Evolutionary conservation across 2,797 vertebrate genomes (phyloP).

Genomic region (Hoplostethus mediterraneus): DNA sequence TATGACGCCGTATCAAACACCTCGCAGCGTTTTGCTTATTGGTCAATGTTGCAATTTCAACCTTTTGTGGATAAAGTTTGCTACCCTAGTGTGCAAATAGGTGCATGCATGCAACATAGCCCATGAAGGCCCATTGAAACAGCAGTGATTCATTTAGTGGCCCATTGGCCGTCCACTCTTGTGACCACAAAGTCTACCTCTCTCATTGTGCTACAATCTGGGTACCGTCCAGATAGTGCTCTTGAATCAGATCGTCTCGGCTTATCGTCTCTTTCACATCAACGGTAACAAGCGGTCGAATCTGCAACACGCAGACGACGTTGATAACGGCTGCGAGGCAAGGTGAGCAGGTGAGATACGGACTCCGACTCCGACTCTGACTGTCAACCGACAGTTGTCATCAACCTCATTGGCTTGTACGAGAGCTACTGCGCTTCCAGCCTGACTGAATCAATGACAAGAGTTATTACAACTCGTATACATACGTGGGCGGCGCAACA

Average conservation of each 20-base stretch:
- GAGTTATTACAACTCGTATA: constrained; percentile 21
- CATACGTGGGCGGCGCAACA: constrained; percentile 22
- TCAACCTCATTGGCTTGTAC: neutral
- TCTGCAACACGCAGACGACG: no score
- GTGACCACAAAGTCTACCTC: constrained; percentile 40
- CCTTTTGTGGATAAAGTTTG: constrained; percentile 2
- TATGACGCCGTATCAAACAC: neutral
- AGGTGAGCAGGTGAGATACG: neutral
- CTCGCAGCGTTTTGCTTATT: neutral
- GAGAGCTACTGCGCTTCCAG: neutral
- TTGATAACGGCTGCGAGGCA: neutral
- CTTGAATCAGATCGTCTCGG: neutral
- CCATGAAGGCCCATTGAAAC: constrained; percentile 13
- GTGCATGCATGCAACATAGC: neutral
- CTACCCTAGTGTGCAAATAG: neutral
- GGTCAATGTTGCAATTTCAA: neutral
- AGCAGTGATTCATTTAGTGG: constrained; percentile 20
- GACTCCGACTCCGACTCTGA: neutral
- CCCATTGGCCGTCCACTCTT: constrained; percentile 20
- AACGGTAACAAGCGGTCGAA: neutral
- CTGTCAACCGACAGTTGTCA: neutral
- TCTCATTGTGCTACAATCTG: constrained; percentile 56
- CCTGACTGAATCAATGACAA: constrained; percentile 27
- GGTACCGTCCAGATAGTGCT: constrained; percentile 48
- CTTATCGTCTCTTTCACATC: neutral